Percentiles rank a stretch among this genome's conserved stretches.
phyloP scores from a whole-genome alignment of 2,797 vertebrate genomes.

The Megaceryle alcyon region DNA sequence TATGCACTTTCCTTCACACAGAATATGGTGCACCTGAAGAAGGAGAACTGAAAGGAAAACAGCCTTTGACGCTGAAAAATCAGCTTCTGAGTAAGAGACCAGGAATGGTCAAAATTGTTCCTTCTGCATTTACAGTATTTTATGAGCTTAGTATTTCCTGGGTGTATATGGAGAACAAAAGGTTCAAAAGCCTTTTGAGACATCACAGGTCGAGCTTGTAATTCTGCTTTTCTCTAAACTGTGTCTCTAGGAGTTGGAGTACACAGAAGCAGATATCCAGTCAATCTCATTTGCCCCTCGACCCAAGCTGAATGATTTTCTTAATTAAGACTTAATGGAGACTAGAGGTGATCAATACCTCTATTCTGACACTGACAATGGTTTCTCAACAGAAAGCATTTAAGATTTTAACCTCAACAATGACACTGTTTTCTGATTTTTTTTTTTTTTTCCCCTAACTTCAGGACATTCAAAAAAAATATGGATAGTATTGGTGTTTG shows the following conservation, averaged over 20 bases:
- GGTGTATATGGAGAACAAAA: background rate
- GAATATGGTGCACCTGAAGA: constrained; percentile 92
- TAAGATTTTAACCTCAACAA: background rate
- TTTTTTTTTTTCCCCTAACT: background rate
- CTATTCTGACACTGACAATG: background rate
- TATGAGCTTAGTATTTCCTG: background rate
- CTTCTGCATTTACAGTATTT: background rate
- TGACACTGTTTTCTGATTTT: background rate
- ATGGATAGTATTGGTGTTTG: background rate
- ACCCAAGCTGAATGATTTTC: background rate
- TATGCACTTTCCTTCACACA: constrained; percentile 45
- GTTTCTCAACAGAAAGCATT: background rate
- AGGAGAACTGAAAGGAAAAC: constrained; percentile 82
- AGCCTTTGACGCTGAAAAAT: constrained; percentile 87
- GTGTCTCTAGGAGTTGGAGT: too few species aligned
- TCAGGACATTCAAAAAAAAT: background rate
- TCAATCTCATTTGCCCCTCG: background rate
- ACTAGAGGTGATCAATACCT: background rate
- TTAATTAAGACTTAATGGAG: background rate
- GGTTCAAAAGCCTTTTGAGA: background rate
- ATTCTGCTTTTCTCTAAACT: background rate
- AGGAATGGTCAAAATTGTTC: background rate
- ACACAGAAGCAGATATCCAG: too few species aligned
- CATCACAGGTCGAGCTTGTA: background rate
- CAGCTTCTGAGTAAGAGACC: constrained; percentile 89